Conservation (phyloP, 2,797 vertebrate species). For the Syndactyla subalaris region DNA sequence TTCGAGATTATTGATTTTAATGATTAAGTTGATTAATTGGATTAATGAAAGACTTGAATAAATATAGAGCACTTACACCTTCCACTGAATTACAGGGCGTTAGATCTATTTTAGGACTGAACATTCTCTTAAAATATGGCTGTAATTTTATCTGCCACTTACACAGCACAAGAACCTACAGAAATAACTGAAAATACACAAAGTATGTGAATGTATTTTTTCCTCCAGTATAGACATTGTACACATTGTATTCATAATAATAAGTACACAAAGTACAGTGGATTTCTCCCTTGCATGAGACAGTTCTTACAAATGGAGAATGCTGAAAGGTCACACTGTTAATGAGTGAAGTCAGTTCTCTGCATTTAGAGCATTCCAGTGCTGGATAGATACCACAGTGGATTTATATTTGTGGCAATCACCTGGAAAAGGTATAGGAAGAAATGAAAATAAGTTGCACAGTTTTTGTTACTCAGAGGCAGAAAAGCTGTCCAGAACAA, state of each 20-base stretch:
- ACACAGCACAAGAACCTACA: neutral
- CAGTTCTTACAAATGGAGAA: neutral
- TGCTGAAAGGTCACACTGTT: neutral
- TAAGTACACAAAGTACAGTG: neutral
- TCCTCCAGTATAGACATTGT: neutral
- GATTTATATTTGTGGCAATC: slow-evolving; percentile 27
- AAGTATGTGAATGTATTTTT: neutral
- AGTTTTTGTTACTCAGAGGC: slow-evolving; percentile 41
- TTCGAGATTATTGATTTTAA: neutral
- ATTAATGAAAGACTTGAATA: neutral
- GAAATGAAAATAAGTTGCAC: neutral
- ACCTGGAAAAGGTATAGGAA: slow-evolving; percentile 50
- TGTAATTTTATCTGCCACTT: neutral
- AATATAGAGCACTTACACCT: neutral
- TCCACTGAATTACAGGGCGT: neutral
- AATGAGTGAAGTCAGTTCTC: neutral
- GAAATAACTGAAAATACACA: neutral
- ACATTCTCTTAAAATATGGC: neutral
- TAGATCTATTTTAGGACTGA: neutral
- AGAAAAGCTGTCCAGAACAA: slow-evolving; percentile 66
- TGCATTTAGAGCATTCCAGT: neutral
- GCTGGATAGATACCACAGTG: neutral
- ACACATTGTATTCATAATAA: neutral
- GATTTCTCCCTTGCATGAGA: neutral
- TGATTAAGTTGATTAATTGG: neutral